Evolutionary conservation across 1,140 invertebrate genomes (phyloP).

Genomic region (Trachymyrmex septentrionalis): DNA sequence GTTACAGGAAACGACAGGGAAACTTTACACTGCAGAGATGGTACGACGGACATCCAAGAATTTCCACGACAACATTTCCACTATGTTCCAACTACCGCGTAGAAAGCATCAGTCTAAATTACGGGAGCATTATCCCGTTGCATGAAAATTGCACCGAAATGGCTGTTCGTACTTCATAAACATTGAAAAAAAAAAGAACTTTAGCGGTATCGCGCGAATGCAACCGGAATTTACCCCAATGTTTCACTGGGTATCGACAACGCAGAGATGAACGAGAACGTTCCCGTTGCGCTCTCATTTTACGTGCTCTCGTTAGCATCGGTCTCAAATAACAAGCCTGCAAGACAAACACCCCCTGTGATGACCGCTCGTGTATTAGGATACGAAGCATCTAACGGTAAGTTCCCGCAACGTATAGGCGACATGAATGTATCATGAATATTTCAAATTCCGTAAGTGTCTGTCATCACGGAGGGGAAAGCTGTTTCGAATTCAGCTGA

Average conservation of each 20-base stretch:
- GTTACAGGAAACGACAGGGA: not conserved
- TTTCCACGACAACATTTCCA: slow-evolving; percentile 14
- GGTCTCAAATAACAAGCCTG: slow-evolving; percentile 8
- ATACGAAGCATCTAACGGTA: slow-evolving; percentile 41
- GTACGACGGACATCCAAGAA: slow-evolving; percentile 1
- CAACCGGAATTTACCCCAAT: not conserved
- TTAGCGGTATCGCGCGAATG: not conserved
- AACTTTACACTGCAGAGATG: slow-evolving; percentile 24
- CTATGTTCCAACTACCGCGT: not conserved
- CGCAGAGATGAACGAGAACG: not conserved
- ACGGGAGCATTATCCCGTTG: slow-evolving; percentile 12
- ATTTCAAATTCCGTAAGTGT: slow-evolving; percentile 77
- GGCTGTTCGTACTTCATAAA: slow-evolving; percentile 10
- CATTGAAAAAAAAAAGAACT: slow-evolving; percentile 19
- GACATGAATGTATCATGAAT: slow-evolving; percentile 72
- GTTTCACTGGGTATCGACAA: not conserved
- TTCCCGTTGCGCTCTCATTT: not conserved
- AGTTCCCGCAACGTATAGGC: slow-evolving; percentile 17
- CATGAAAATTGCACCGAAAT: slow-evolving; percentile 19
- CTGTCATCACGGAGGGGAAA: slow-evolving; percentile 52
- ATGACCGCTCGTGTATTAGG: slow-evolving; percentile 8
- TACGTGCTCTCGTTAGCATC: slow-evolving; percentile 33
- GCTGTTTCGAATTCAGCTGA: slow-evolving; percentile 74
- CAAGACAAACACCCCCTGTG: slow-evolving; percentile 12
- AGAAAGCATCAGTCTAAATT: slow-evolving; percentile 42